These are phyloP conservation scores for Perodicticus potto DNA, from an alignment of 2,797 vertebrate genomes.

Conservation along the genomic window DNA sequence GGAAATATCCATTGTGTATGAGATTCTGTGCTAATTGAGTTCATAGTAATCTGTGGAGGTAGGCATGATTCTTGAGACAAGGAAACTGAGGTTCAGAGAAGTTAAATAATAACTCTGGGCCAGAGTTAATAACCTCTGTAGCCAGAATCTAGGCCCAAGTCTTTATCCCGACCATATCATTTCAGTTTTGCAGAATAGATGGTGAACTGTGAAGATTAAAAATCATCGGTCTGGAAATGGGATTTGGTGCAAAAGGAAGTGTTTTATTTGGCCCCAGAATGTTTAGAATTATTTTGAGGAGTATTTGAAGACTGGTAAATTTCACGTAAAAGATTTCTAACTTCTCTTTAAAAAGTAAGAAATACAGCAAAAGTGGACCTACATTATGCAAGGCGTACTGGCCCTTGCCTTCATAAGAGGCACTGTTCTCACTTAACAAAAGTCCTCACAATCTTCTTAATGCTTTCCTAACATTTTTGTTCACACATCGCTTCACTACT, in stretches of 20 bases:
- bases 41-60: not conserved
- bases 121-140: not conserved
- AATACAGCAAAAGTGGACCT: not conserved
- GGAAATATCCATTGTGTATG: not conserved
- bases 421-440: fast-evolving
- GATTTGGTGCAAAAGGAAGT: not conserved
- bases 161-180: not conserved
- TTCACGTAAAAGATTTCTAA: not conserved
- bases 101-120: not conserved
- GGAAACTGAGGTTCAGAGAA: not conserved
- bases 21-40: not conserved
- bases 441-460: not conserved
- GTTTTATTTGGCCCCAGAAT: not conserved
- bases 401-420: not conserved
- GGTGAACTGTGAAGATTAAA: not conserved
- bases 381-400: not conserved
- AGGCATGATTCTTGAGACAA: not conserved
- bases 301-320: not conserved
- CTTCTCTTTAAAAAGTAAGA: not conserved
- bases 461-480: not conserved
- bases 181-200: not conserved
- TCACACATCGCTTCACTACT: not conserved
- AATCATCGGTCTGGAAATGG: not conserved
- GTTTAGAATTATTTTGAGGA: not conserved
- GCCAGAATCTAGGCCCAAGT: not conserved